phyloP scores from a whole-genome alignment of 2,113 vertebrate genomes.

The Dissostichus mawsoni region DNA sequence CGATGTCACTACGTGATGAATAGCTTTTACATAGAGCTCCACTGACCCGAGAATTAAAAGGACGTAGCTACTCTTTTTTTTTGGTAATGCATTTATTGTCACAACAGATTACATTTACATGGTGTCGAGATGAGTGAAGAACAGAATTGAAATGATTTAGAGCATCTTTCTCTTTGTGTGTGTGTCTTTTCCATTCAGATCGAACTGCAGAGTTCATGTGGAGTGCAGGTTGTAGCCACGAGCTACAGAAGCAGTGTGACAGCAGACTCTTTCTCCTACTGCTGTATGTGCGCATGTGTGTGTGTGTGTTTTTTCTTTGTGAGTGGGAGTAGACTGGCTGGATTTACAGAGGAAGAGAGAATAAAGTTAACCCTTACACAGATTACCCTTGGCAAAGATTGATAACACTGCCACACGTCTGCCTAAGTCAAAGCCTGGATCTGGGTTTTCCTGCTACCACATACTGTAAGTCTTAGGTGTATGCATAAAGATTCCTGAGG shows the following conservation, averaged over 20 bases:
- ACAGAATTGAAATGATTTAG: slow-evolving; percentile 72
- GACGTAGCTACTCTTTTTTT: slow-evolving; percentile 48
- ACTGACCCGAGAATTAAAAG: slow-evolving; percentile 35
- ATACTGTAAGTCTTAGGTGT: slow-evolving; percentile 31
- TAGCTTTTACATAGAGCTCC: background rate
- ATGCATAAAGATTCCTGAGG: slow-evolving; percentile 74
- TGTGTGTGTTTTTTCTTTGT: slow-evolving; percentile 35
- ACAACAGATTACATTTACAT: slow-evolving; percentile 93
- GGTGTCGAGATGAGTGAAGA: slow-evolving; percentile 87
- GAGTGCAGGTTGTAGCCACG: slow-evolving; percentile 65
- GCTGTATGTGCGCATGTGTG: slow-evolving; percentile 42
- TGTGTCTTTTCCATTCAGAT: slow-evolving; percentile 33
- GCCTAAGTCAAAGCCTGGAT: slow-evolving; percentile 22
- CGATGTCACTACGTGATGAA: slow-evolving; percentile 19
- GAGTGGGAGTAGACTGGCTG: slow-evolving; percentile 50
- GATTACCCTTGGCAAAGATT: slow-evolving; percentile 12
- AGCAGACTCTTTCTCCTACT: slow-evolving; percentile 35
- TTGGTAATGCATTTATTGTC: slow-evolving; percentile 91
- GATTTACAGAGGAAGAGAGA: slow-evolving; percentile 42
- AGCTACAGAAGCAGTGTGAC: slow-evolving; percentile 62
- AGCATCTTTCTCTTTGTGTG: slow-evolving; percentile 46
- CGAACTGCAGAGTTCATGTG: slow-evolving; percentile 65
- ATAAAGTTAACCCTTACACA: slow-evolving; percentile 30
- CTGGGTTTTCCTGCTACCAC: slow-evolving; percentile 30
- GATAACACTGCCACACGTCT: slow-evolving; percentile 40